A percentile compares a stretch with the other conserved stretches of the same genome.
Evolutionary conservation across 1,140 invertebrate species (phyloP).

Genomic region (Drosophila pruinosa): DNA sequence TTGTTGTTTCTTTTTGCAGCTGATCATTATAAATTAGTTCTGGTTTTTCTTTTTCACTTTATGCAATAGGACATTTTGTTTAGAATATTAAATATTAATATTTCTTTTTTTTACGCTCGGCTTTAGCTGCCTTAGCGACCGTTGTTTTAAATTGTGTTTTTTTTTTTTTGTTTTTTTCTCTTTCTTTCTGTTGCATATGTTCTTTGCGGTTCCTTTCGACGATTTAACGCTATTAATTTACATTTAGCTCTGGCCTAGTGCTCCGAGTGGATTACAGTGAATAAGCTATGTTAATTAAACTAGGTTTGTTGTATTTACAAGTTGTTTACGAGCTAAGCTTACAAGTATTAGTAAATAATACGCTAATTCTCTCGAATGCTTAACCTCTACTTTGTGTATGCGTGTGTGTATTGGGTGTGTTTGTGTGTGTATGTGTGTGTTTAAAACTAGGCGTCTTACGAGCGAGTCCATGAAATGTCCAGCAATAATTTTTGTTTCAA

Average conservation of each 20-base stretch:
- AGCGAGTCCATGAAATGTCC: slow-evolving; percentile 64
- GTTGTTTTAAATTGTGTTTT: slow-evolving; percentile 22
- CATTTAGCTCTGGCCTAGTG: slow-evolving; percentile 40
- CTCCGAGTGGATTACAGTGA: slow-evolving; percentile 30
- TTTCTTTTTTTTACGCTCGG: slow-evolving; percentile 41
- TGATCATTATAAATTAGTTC: slow-evolving; percentile 45
- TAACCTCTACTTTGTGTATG: slow-evolving; percentile 21
- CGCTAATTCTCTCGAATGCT: slow-evolving; percentile 19
- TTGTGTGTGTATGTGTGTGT: slow-evolving; percentile 32
- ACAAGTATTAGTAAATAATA: slow-evolving; percentile 37
- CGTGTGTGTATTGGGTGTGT: slow-evolving; percentile 17
- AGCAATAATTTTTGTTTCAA: slow-evolving; percentile 59
- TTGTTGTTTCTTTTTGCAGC: slow-evolving; percentile 8
- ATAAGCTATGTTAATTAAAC: slow-evolving; percentile 32
- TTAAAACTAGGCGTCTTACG: slow-evolving; percentile 52
- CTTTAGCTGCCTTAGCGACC: neutral
- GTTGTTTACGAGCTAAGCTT: slow-evolving; percentile 15
- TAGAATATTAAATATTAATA: slow-evolving; percentile 82
- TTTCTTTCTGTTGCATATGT: slow-evolving; percentile 25
- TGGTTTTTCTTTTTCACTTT: slow-evolving; percentile 54
- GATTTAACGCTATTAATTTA: slow-evolving; percentile 36
- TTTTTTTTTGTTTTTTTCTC: slow-evolving; percentile 18
- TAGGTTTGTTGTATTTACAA: slow-evolving; percentile 38
- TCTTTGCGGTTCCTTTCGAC: slow-evolving; percentile 29
- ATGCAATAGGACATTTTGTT: slow-evolving; percentile 71